These are phyloP conservation scores for Vanessa cardui DNA, from an alignment of 2,888 invertebrate species.

Conservation along the genomic window DNA sequence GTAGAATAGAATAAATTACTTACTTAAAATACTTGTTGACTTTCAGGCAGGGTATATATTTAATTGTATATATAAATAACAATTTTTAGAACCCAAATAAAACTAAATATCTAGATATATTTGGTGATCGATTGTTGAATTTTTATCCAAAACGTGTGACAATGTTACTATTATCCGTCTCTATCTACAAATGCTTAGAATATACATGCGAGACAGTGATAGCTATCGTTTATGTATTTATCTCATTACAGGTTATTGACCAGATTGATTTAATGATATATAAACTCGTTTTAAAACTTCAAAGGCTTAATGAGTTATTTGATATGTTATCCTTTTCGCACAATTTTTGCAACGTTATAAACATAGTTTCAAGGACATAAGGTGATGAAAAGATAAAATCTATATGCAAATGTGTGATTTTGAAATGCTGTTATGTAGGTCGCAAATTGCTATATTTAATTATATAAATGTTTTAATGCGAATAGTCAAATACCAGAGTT, in stretches of 20 bases:
- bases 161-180: neutral
- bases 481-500: neutral
- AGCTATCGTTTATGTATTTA: neutral
- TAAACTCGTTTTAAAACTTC: neutral
- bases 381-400: conserved; percentile 12
- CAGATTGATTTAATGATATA: neutral
- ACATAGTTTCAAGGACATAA: conserved; percentile 7
- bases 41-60: no score
- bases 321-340: neutral
- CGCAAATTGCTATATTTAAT: conserved; percentile 27
- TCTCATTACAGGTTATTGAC: neutral
- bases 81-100: no score
- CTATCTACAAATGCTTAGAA: neutral
- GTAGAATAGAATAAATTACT: no score
- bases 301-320: neutral
- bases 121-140: neutral
- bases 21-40: no score
- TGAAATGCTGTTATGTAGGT: conserved; percentile 25
- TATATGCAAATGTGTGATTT: conserved; percentile 18
- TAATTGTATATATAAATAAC: no score
- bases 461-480: conserved; percentile 17
- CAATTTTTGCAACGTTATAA: neutral
- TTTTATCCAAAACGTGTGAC: neutral
- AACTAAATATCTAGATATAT: no score
- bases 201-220: neutral